Evolutionary conservation across 2,113 vertebrate species (phyloP).

Genomic region (Chunga burmeisteri): DNA sequence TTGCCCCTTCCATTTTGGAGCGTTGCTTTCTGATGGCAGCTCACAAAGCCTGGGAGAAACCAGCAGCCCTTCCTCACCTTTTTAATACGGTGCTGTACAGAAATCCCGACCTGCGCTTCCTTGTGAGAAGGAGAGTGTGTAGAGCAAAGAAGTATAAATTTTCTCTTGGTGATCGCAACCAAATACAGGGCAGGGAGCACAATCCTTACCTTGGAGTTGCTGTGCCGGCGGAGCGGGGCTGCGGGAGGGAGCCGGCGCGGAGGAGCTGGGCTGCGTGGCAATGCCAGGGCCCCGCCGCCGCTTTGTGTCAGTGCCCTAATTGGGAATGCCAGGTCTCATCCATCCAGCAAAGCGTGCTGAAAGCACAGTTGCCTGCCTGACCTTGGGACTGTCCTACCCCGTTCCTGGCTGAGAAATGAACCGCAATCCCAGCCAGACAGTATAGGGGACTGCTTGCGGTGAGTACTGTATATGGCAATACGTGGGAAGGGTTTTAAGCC

Average conservation of each 20-base stretch:
- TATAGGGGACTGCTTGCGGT: neutral
- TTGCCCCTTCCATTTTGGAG: neutral
- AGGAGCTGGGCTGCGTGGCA: slow-evolving; percentile 1
- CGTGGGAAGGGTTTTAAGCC: neutral
- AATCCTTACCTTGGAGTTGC: neutral
- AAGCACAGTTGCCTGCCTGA: neutral
- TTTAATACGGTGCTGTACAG: neutral
- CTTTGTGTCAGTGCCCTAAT: neutral
- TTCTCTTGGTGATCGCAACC: accelerated
- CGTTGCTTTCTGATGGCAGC: neutral
- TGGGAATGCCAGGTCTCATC: slow-evolving; percentile 21
- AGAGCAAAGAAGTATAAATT: neutral
- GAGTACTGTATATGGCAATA: neutral
- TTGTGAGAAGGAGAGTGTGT: neutral
- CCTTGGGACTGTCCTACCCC: neutral
- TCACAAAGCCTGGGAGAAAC: neutral
- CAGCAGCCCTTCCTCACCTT: neutral
- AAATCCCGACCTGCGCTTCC: accelerated
- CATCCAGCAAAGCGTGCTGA: neutral
- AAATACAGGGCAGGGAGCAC: neutral
- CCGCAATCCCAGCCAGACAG: neutral
- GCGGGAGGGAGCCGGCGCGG: neutral
- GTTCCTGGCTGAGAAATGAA: neutral
- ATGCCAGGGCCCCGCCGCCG: neutral
- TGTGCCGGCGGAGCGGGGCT: accelerated